phyloP scores from a whole-genome alignment of 2,888 invertebrate species.

The Campaea margaritaria region DNA sequence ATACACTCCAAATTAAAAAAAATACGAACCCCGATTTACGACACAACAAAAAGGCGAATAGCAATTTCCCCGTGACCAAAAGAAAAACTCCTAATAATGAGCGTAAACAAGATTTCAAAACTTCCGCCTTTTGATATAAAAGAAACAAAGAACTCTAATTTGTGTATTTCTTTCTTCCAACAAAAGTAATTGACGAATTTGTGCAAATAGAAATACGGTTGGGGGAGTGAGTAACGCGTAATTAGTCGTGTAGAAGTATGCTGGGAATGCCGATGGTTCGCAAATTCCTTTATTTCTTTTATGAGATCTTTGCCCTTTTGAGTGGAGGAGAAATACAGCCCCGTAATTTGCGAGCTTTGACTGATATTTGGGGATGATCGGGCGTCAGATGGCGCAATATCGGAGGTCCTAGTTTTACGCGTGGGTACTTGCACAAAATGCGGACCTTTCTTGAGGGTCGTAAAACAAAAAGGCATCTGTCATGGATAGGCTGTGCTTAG shows the following conservation, averaged over 20 bases:
- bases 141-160: constrained; percentile 73
- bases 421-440: constrained; percentile 61
- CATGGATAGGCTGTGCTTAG: constrained; percentile 55
- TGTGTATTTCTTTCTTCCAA: constrained; percentile 60
- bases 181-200: constrained; percentile 74
- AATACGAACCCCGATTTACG: constrained; percentile 45
- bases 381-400: constrained; percentile 78
- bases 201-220: constrained; percentile 65
- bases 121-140: constrained; percentile 66
- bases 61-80: constrained; percentile 49
- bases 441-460: constrained; percentile 62
- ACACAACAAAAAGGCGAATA: constrained; percentile 47
- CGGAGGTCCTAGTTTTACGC: constrained; percentile 76
- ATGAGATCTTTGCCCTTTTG: constrained; percentile 68
- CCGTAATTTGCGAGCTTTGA: constrained; percentile 74
- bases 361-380: constrained; percentile 75
- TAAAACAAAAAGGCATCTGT: constrained; percentile 72
- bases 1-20: constrained; percentile 47
- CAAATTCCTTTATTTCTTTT: constrained; percentile 66
- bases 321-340: constrained; percentile 60
- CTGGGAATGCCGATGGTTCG: constrained; percentile 53
- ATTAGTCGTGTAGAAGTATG: constrained; percentile 65
- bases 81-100: constrained; percentile 61
- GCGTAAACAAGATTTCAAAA: constrained; percentile 71
- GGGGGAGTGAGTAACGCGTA: constrained; percentile 59